Conservation (phyloP, 2,797 vertebrate species). For the Amblyopsis hoosieri region DNA sequence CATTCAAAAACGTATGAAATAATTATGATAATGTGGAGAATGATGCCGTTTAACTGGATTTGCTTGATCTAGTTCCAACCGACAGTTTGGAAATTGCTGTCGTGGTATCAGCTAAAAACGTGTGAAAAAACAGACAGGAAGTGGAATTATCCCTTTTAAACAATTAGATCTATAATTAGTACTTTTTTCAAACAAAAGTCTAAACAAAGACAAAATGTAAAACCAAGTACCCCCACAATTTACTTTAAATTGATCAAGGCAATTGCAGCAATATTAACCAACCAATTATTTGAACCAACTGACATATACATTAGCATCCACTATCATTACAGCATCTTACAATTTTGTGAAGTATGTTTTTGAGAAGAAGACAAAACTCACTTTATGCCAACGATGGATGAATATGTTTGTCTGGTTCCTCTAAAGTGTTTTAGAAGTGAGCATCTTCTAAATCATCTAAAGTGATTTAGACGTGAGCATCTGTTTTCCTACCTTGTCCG, state of each 20-base stretch:
- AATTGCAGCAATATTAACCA: not conserved
- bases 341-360: too few relatives aligned
- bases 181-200: too few relatives aligned
- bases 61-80: constrained; percentile 7
- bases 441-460: constrained; percentile 12
- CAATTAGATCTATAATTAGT: too few relatives aligned
- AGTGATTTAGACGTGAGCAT: constrained; percentile 18
- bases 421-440: not conserved
- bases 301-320: too few relatives aligned
- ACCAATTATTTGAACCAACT: not conserved
- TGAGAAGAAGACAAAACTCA: too few relatives aligned
- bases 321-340: too few relatives aligned
- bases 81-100: not conserved
- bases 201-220: too few relatives aligned
- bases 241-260: too few relatives aligned
- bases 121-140: not conserved
- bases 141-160: too few relatives aligned
- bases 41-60: not conserved
- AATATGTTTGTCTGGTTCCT: too few relatives aligned
- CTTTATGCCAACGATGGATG: too few relatives aligned
- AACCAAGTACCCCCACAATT: too few relatives aligned
- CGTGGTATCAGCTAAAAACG: not conserved
- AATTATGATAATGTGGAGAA: not conserved
- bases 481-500: constrained; percentile 88
- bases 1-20: not conserved